These are phyloP conservation scores for Lamprologus ornatipinnis DNA, from an alignment of 2,113 vertebrate genomes.

Conservation along the genomic window DNA sequence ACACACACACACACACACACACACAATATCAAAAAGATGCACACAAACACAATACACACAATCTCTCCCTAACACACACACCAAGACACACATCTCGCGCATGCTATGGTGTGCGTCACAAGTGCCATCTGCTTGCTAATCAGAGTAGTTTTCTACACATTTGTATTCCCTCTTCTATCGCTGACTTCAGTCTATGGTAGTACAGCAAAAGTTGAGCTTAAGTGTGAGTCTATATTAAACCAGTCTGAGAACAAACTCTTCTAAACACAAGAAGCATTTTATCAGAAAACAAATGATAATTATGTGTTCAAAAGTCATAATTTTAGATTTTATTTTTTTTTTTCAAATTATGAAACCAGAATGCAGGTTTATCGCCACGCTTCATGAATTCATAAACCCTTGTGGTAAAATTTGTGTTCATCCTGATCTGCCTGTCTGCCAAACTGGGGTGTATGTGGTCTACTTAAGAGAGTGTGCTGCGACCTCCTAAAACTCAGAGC, in stretches of 20 bases:
- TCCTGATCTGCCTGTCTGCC: not conserved
- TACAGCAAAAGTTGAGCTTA: not conserved
- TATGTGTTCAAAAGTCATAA: not conserved
- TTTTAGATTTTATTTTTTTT: too few relatives aligned
- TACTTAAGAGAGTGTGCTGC: constrained; percentile 49
- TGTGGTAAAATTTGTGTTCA: not conserved
- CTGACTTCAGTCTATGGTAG: not conserved
- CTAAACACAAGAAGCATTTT: not conserved
- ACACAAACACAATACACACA: constrained; percentile 1
- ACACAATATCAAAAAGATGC: constrained; percentile 7
- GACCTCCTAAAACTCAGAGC: constrained; percentile 65
- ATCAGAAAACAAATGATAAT: not conserved
- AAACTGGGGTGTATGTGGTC: constrained; percentile 32
- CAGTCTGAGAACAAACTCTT: not conserved
- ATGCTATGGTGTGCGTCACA: constrained; percentile 56
- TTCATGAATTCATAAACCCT: not conserved
- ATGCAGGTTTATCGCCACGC: not conserved
- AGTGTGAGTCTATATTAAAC: not conserved
- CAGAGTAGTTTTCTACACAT: constrained; percentile 38
- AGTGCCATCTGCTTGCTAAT: constrained; percentile 64
- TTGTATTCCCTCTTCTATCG: not conserved
- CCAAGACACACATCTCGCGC: constrained; percentile 30
- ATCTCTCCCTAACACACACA: not conserved
- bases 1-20: not conserved
- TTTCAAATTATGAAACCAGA: not conserved